Base-by-base conservation (phyloP, 2,113 vertebrate species). In the Miniopterus natalensis region DNA sequence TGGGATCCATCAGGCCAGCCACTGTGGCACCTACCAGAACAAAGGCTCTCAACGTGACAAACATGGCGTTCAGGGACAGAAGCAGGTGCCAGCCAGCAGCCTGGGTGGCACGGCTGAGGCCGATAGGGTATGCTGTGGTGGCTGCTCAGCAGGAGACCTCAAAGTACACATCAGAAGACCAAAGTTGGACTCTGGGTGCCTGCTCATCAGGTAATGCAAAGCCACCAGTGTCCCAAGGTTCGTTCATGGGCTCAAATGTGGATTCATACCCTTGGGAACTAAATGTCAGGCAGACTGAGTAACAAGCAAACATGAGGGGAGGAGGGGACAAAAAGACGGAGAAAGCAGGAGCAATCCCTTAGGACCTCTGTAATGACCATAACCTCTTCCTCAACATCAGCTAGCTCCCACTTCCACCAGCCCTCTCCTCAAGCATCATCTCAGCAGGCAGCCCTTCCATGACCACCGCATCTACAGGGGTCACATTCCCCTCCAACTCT, bases 401-500 rank as follows among this genome's bases (percentile, higher is more conserved):
- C 5, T 6, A 13, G 49, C 11, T n/a, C 18, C 78, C 59, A 31
- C 66, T 47, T 21, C 61, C 9, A 49, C n/a, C 36, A 68, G 36
- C 25, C 31, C 10, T 13, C 53, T 86, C 68, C n/a, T 29, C 53
- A 53, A 68, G n/a, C 0, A 0, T 47, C 36, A 29, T 21, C 57
- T 51, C 15, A 8, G 36, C 1, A 21, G 31, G 31, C 23, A 14
- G 59, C 9, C 45, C 80, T 25, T 71, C 55, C n/a, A 36, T 65
- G 45, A 45, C 6, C 2, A 21, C 31, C 13, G 47, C 42, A n/a
- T 5, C 57, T 40, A n/a, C 11, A 59, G 31, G 2, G 36, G 18
- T 36, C 15, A 0, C 0, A 0, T 8, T 13, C 5, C 15, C 40
- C 17, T n/a, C 29, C 42, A 51, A 21, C 31, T 27, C 40, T 57